phyloP scores from a whole-genome alignment of 2,888 invertebrate species.

The Scelioninae gen. 1 region DNA sequence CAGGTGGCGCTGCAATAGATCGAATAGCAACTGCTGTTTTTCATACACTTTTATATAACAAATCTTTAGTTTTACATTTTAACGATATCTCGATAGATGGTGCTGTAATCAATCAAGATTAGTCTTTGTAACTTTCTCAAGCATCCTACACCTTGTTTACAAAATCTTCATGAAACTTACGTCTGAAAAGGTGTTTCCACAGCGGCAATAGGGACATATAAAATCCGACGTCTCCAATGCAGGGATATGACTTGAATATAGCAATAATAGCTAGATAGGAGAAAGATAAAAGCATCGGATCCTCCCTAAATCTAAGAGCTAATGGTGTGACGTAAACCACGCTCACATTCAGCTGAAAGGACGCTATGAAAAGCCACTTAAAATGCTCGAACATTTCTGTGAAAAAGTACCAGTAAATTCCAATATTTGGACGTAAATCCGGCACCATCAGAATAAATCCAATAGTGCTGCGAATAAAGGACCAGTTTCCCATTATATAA shows the following conservation, averaged over 20 bases:
- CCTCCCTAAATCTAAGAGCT: slow-evolving; percentile 90
- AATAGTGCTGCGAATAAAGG: slow-evolving; percentile 82
- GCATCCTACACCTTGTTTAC: too few species aligned
- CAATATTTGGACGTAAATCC: slow-evolving; percentile 98
- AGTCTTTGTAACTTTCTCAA: too few species aligned
- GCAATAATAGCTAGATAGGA: slow-evolving; percentile 92
- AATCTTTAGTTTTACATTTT: too few species aligned
- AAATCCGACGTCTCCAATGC: slow-evolving; percentile 97
- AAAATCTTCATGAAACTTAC: slow-evolving; percentile 86
- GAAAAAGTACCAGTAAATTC: slow-evolving; percentile 99
- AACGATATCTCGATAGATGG: too few species aligned
- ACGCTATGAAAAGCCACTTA: slow-evolving; percentile 95
- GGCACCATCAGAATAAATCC: slow-evolving; percentile 92
- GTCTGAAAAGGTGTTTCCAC: slow-evolving; percentile 94
- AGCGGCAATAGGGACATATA: slow-evolving; percentile 95
- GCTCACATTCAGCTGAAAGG: slow-evolving; percentile 98
- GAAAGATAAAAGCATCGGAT: slow-evolving; percentile 92
- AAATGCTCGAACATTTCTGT: slow-evolving; percentile 99
- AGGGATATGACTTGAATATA: slow-evolving; percentile 98
- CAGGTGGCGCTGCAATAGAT: too few species aligned
- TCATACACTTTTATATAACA: too few species aligned
- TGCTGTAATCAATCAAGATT: too few species aligned
- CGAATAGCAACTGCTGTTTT: too few species aligned
- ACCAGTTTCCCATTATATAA: slow-evolving; percentile 87
- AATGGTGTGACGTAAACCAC: slow-evolving; percentile 96